A percentile compares a stretch with the other conserved stretches of the same genome.
phyloP scores from a whole-genome alignment of 2,888 invertebrate genomes.

The Deladenus siricidicola region DNA sequence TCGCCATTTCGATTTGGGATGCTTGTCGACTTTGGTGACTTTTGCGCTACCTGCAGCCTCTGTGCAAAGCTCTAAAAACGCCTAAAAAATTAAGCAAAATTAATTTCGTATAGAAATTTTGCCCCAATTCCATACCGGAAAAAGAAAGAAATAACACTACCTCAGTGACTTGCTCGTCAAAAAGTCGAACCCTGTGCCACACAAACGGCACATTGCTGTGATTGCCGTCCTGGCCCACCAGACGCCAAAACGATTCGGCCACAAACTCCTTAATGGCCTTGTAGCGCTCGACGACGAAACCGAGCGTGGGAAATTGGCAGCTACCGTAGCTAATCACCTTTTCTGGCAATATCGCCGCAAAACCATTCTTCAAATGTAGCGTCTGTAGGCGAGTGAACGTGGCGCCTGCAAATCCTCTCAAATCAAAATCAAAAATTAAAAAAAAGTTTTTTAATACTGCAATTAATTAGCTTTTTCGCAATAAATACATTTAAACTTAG shows the following conservation, averaged over 20 bases:
- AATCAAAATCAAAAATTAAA: constrained; percentile 26
- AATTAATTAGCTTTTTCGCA: background rate
- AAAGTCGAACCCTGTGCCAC: constrained; percentile 59
- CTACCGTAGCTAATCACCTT: constrained; percentile 82
- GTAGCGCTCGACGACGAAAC: constrained; percentile 90
- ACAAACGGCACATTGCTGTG: constrained; percentile 33
- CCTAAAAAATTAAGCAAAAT: constrained; percentile 12
- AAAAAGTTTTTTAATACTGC: background rate
- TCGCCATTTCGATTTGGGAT: constrained; percentile 90
- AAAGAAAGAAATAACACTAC: constrained; percentile 39
- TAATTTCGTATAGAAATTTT: no score
- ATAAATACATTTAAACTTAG: background rate
- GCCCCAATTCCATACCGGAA: no score
- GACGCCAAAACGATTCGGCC: constrained; percentile 88
- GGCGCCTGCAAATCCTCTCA: constrained; percentile 62
- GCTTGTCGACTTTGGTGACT: constrained; percentile 61
- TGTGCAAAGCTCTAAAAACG: constrained; percentile 38
- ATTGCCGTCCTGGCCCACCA: constrained; percentile 57
- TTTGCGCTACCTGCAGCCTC: constrained; percentile 42
- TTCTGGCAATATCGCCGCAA: constrained; percentile 2
- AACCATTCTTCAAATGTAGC: constrained; percentile 64
- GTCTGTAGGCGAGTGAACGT: constrained; percentile 97
- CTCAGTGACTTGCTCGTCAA: constrained; percentile 74
- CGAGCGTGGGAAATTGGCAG: constrained; percentile 98
- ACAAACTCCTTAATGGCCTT: constrained; percentile 62